These are phyloP conservation scores for Anadara kagoshimensis DNA, from an alignment of 1,140 invertebrate species.

Conservation along the genomic window DNA sequence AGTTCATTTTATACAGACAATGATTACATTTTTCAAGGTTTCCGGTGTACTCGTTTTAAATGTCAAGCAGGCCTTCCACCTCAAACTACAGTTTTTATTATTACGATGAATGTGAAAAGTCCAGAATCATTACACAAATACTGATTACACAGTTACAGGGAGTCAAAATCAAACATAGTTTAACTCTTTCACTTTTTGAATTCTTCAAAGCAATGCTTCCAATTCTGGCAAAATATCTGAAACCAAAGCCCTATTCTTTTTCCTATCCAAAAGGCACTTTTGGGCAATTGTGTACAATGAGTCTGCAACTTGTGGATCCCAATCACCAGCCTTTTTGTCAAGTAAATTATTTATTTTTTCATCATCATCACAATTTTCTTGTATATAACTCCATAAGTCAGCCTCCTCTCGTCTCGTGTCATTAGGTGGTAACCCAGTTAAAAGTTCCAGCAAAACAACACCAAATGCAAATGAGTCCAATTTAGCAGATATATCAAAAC, in stretches of 20 bases:
- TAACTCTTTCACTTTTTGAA: background rate
- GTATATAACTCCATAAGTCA: slow-evolving; percentile 53
- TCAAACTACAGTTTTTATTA: no score
- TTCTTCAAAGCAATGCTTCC: slow-evolving; percentile 5
- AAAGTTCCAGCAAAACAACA: slow-evolving; percentile 75
- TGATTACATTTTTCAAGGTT: no score
- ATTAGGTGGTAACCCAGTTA: slow-evolving; percentile 57
- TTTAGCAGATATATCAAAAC: slow-evolving; percentile 82
- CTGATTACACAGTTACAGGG: no score
- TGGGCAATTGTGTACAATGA: slow-evolving; percentile 40
- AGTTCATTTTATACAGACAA: no score
- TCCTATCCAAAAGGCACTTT: slow-evolving; percentile 44
- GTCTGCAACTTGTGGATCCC: slow-evolving; percentile 43
- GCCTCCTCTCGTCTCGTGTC: slow-evolving; percentile 51
- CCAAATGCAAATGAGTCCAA: slow-evolving; percentile 87
- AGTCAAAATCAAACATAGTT: no score
- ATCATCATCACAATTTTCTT: slow-evolving; percentile 43
- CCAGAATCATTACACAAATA: no score
- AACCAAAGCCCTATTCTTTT: slow-evolving; percentile 48
- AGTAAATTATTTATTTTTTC: slow-evolving; percentile 19
- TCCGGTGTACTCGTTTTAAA: no score
- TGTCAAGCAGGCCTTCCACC: no score
- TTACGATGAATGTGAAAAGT: no score
- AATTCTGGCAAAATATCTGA: slow-evolving; percentile 50
- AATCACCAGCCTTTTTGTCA: slow-evolving; percentile 41